Base-by-base conservation (phyloP, 2,113 vertebrate species). In the Macrotis lagotis region DNA sequence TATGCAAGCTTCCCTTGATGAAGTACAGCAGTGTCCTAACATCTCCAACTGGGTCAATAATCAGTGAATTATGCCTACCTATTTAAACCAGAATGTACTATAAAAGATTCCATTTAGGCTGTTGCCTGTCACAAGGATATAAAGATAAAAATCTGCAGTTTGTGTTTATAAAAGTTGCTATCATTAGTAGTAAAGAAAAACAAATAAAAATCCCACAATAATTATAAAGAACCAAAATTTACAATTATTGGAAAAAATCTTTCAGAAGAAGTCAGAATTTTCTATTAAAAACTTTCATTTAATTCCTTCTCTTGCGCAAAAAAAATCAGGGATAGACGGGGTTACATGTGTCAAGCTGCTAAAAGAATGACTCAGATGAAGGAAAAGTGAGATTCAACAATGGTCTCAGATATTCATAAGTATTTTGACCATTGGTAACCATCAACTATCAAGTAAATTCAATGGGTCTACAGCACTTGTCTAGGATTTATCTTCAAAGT, bases 211-310 rank as follows among this genome's bases (percentile, higher is more conserved):
- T 49, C 44, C 4, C 55, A 12, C 47, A 93, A 52, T 90, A 92
- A 94, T 44, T 92, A 53, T 89, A 8, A 26, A 44, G 94, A 88
- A 25, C 26, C 52, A 94, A 1, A 25, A 66, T 48, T 95, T 95
- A 66, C 49, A 93, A 4, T 90, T 90, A 92, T 6, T 19, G 25
- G 28, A 83, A 83, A 66, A 88, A 95, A 96, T 25, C 25, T 66
- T 53, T 51, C 3, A 0, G 89, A 88, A 89, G 16, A 31, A 11
- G 93, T 88, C 26, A 93, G 90, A 91, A 24, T 8, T 51, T 48
- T 90, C 31, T 91, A 8, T 26, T 88, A 52, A 93, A 94, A 50
- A 48, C 8, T 90, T 14, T 83, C 47, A 83, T n/a, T 48, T 91
- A 48, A 4, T 19, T 11, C 10, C 24, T 93, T 83, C 19, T 44